phyloP scores from a whole-genome alignment of 2,888 invertebrate genomes.

The Trichogramma evanescens region DNA sequence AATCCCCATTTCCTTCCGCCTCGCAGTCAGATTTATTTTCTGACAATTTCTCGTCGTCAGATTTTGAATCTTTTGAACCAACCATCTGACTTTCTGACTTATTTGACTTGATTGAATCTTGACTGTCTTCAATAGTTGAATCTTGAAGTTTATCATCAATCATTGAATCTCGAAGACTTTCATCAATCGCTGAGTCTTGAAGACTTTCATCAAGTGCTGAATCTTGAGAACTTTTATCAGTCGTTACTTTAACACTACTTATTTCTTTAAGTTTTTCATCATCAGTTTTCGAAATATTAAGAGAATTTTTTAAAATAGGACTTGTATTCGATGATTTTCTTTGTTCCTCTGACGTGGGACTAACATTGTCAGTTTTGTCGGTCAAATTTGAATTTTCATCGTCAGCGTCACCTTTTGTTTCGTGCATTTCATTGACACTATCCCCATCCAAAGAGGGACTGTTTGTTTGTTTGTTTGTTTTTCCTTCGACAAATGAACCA shows the following conservation, averaged over 20 bases:
- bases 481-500: neutral
- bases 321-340: neutral
- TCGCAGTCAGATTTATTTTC: constrained; percentile 24
- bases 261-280: constrained; percentile 37
- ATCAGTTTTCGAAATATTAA: constrained; percentile 32
- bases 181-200: constrained; percentile 3
- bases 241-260: constrained; percentile 9
- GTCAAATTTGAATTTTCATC: neutral
- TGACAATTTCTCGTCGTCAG: constrained; percentile 33
- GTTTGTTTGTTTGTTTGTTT: too few species aligned
- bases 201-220: constrained; percentile 6
- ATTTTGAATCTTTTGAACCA: constrained; percentile 27
- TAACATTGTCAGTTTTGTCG: neutral
- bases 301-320: neutral
- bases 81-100: constrained; percentile 24
- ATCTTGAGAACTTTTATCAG: constrained; percentile 14
- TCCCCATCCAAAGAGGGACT: too few species aligned
- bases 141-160: too few species aligned
- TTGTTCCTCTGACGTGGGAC: neutral
- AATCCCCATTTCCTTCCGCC: neutral
- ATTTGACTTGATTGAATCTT: constrained; percentile 34
- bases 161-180: neutral
- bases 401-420: neutral
- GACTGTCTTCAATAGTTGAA: constrained; percentile 17
- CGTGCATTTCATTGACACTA: neutral